These are phyloP conservation scores for Scleropages formosus DNA, from an alignment of 2,797 vertebrate genomes.

Conservation along the genomic window DNA sequence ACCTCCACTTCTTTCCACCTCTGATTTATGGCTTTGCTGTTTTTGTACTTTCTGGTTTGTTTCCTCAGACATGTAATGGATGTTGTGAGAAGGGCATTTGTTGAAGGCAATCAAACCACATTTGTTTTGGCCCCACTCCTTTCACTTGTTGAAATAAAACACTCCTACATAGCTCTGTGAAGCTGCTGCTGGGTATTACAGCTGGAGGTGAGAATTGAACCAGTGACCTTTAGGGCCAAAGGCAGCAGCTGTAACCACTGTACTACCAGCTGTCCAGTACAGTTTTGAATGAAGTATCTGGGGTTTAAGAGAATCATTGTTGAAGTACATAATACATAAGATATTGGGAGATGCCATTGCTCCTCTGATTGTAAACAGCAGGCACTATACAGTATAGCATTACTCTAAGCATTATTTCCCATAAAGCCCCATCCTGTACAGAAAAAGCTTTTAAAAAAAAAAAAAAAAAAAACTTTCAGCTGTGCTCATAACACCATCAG, in stretches of 20 bases:
- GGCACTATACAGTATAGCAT: not conserved
- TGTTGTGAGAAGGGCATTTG: slow-evolving; percentile 45
- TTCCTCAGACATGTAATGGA: slow-evolving; percentile 37
- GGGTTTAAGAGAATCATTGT: not conserved
- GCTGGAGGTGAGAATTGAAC: too few species aligned
- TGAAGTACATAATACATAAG: not conserved
- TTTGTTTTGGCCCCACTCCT: slow-evolving; percentile 44
- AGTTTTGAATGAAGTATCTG: not conserved
- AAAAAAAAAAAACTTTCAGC: slow-evolving; percentile 17
- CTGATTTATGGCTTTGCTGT: slow-evolving; percentile 61
- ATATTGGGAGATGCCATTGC: not conserved
- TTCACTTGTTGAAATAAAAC: slow-evolving; percentile 42
- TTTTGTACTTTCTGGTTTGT: slow-evolving; percentile 53
- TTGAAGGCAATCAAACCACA: slow-evolving; percentile 47
- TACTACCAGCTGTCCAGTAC: too few species aligned
- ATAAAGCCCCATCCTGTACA: not conserved
- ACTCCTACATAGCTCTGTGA: not conserved
- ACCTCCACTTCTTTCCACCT: slow-evolving; percentile 51
- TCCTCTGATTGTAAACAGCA: not conserved
- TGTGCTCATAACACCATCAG: slow-evolving; percentile 25
- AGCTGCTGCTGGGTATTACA: too few species aligned
- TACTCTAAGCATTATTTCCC: not conserved
- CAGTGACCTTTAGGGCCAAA: too few species aligned
- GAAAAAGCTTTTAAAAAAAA: not conserved
- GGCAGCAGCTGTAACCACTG: not conserved